Evolutionary conservation across 2,888 invertebrate species (phyloP).

Genomic region (Gasteruption jaculator): DNA sequence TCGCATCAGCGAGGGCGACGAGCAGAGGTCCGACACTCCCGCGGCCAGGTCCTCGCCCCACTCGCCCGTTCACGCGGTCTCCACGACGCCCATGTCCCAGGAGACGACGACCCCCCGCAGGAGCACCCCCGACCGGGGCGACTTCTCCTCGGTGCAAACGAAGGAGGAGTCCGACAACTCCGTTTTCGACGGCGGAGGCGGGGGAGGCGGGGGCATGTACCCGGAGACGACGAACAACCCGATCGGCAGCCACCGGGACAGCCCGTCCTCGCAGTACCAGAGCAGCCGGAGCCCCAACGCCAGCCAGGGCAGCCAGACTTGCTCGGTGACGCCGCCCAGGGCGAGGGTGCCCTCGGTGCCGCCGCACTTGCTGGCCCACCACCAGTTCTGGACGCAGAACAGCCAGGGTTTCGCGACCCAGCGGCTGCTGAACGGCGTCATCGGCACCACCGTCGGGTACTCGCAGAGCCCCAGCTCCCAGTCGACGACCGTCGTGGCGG

Average conservation of each 20-base stretch:
- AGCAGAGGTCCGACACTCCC: conserved; percentile 40
- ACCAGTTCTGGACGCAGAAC: conserved; percentile 49
- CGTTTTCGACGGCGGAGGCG: conserved; percentile 56
- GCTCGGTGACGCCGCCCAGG: conserved; percentile 36
- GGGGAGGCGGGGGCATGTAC: conserved; percentile 29
- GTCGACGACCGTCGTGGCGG: conserved; percentile 27
- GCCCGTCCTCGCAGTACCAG: conserved; percentile 45
- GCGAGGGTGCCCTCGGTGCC: conserved; percentile 54
- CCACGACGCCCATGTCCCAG: conserved; percentile 45
- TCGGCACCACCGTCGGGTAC: conserved; percentile 45
- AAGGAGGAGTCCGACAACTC: conserved; percentile 55
- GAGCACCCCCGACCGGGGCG: conserved; percentile 40
- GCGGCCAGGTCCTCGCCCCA: conserved; percentile 52
- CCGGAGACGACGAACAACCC: conserved; percentile 33
- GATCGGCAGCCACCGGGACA: conserved; percentile 42
- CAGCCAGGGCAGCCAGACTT: conserved; percentile 26
- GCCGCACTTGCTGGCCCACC: conserved; percentile 54
- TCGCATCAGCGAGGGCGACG: conserved; percentile 41
- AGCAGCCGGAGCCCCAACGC: conserved; percentile 42
- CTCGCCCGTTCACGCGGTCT: conserved; percentile 53
- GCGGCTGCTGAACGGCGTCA: conserved; percentile 48
- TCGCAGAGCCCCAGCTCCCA: conserved; percentile 40
- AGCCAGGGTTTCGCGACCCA: conserved; percentile 46
- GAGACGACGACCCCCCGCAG: conserved; percentile 36
- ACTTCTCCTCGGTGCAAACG: conserved; percentile 42